phyloP scores from a whole-genome alignment of 2,888 invertebrate genomes.

The Synanthedon tipuliformis region DNA sequence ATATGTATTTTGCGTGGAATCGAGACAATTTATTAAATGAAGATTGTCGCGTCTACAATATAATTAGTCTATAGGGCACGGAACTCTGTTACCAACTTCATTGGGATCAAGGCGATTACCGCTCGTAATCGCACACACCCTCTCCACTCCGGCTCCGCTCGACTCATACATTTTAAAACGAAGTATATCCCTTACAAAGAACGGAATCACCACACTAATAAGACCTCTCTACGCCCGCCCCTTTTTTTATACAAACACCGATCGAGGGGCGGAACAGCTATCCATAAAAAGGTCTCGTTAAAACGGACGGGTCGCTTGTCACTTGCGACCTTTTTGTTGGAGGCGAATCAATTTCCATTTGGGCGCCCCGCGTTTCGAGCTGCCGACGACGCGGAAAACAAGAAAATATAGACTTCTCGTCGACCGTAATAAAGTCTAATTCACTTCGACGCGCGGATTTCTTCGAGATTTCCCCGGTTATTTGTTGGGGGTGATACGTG shows the following conservation, averaged over 20 bases:
- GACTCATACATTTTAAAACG: slow-evolving; percentile 21
- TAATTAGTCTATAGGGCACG: slow-evolving; percentile 22
- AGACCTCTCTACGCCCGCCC: slow-evolving; percentile 23
- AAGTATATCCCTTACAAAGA: slow-evolving; percentile 28
- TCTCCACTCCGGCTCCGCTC: slow-evolving; percentile 41
- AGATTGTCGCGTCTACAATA: slow-evolving; percentile 15
- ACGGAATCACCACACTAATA: slow-evolving; percentile 19
- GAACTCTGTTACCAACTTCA: slow-evolving; percentile 56
- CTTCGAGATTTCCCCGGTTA: slow-evolving; percentile 34
- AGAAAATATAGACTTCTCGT: slow-evolving; percentile 28
- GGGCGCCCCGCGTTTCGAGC: slow-evolving; percentile 26
- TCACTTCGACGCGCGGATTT: slow-evolving; percentile 29
- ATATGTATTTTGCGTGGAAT: too few species aligned
- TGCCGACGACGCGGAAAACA: slow-evolving; percentile 11
- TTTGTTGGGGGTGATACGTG: slow-evolving; percentile 59
- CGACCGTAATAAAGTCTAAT: slow-evolving; percentile 40
- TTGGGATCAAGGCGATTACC: slow-evolving; percentile 63
- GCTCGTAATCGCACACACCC: slow-evolving; percentile 55
- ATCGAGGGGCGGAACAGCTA: slow-evolving; percentile 25
- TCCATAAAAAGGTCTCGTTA: slow-evolving; percentile 21
- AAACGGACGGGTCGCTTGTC: slow-evolving; percentile 15
- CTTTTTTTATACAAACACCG: slow-evolving; percentile 10
- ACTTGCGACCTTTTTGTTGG: slow-evolving; percentile 49
- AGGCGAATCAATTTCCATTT: slow-evolving; percentile 58
- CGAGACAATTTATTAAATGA: slow-evolving; percentile 2